These are phyloP conservation scores for Erpobdella octoculata DNA, from an alignment of 2,888 invertebrate species.

Conservation along the genomic window DNA sequence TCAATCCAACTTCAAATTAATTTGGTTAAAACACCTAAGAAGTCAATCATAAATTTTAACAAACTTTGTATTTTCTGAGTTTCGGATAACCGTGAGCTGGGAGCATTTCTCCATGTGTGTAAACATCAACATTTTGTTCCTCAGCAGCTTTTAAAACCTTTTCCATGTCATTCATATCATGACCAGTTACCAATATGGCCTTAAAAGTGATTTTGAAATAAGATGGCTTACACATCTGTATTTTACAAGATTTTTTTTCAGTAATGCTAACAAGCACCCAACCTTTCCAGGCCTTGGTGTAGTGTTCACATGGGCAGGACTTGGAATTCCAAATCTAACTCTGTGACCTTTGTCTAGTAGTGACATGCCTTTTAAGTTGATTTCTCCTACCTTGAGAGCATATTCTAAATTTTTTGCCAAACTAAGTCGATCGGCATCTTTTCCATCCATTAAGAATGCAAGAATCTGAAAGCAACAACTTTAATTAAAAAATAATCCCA, in stretches of 20 bases:
- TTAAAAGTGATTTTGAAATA: constrained; percentile 33
- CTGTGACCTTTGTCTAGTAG: constrained; percentile 41
- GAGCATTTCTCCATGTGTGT: constrained; percentile 43
- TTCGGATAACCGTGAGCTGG: constrained; percentile 42
- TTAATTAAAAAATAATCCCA: too few relatives aligned
- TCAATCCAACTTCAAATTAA: too few relatives aligned
- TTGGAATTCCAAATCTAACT: constrained; percentile 38
- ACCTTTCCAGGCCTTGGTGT: constrained; percentile 40
- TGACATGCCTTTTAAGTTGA: constrained; percentile 41
- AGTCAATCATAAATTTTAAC: not conserved
- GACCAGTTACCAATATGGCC: constrained; percentile 41
- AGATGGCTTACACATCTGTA: too few relatives aligned
- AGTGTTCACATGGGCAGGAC: constrained; percentile 36
- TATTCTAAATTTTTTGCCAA: constrained; percentile 38
- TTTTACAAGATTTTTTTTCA: not conserved
- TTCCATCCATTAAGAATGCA: constrained; percentile 37
- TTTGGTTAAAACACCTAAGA: too few relatives aligned
- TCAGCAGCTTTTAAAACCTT: constrained; percentile 38
- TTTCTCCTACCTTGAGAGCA: constrained; percentile 41
- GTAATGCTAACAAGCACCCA: not conserved
- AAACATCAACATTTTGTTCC: constrained; percentile 39
- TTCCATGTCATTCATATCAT: constrained; percentile 41
- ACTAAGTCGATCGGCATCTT: constrained; percentile 33
- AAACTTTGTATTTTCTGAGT: constrained; percentile 39
- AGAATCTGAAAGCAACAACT: constrained; percentile 34